Evolutionary conservation across 1,140 invertebrate species (phyloP).

Genomic region (Andricus grossulariae): DNA sequence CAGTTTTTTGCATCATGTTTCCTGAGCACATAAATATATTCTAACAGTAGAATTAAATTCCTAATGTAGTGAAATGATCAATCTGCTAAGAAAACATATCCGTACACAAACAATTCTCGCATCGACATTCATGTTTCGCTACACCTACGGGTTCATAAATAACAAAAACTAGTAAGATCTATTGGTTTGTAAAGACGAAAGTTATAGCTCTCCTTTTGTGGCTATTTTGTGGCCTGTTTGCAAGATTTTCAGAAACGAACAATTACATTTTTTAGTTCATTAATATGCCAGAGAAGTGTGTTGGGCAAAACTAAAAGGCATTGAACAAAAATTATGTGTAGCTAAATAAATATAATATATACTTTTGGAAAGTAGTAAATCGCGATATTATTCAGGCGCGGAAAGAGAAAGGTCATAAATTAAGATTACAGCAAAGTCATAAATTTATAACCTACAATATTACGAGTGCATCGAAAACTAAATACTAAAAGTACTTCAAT

Average conservation of each 20-base stretch:
- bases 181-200: constrained; percentile 6
- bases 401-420: constrained; percentile 14
- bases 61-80: constrained; percentile 11
- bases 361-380: constrained; percentile 16
- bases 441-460: constrained; percentile 17
- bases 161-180: constrained; percentile 9
- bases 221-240: not conserved
- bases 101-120: constrained; percentile 12
- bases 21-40: no score
- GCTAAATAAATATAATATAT: constrained; percentile 4
- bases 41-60: not conserved
- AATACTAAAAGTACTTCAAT: not conserved
- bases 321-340: constrained; percentile 7
- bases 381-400: not conserved
- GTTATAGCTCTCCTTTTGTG: constrained; percentile 15
- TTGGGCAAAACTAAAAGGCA: constrained; percentile 1
- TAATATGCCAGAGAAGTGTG: not conserved
- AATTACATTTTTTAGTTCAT: not conserved
- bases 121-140: constrained; percentile 18
- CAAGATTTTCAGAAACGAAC: not conserved
- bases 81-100: not conserved
- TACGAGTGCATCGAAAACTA: not conserved
- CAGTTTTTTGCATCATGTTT: no score
- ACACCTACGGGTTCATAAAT: constrained; percentile 15
- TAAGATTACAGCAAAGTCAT: not conserved